Evolutionary conservation across 1,140 invertebrate species (phyloP), one percentile per base, ranked within the genome.

Genomic region (Rhagoletis pomonella): DNA sequence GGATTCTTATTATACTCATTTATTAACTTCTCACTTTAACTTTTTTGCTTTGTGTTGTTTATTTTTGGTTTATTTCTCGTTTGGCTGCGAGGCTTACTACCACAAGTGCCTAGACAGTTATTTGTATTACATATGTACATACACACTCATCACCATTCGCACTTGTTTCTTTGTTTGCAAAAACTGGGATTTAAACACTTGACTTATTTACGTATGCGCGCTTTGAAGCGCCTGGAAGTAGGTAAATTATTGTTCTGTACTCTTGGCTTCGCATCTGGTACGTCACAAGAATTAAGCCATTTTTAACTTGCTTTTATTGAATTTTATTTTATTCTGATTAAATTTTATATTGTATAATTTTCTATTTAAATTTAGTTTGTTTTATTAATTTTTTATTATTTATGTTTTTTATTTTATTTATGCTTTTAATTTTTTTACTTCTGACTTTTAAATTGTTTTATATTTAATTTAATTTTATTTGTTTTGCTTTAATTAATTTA

Each of bases 21-120:
- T 67, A 67, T 67, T 67, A 39, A 39, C 19, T 67, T 67, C 64
- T 6, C 64, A 67, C 64, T 67, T 67, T 67, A 14, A 67, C 39
- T 39, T 42, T 55, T 67, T 67, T 67, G 19, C 64, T 2, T 67
- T 67, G 29, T 42, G 1, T 67, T 29, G 19, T 3, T 10, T 67
- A 67, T 67, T 67, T 67, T 67, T 29, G 29, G 39, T 12, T 67
- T 67, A 7, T 67, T 7, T 39, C 4, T 7, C 2, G 4, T 64
- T 64, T 64, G 5, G n/a, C 29, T 29, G 14, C 62, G 6, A 4
- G 29, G n/a, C 62, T 64, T 64, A 29, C 14, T 62, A 5, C n/a
- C 17, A 64, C n/a, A 64, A 64, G 29, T 7, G 29, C 62, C 9
- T 0, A 64, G n/a, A 17, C n/a, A 19, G 62, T 64, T 64, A 64